A percentile compares a stretch with the other conserved stretches of the same genome.
Evolutionary conservation across 2,113 vertebrate genomes (phyloP).

Genomic region (Elaphurus davidianus): DNA sequence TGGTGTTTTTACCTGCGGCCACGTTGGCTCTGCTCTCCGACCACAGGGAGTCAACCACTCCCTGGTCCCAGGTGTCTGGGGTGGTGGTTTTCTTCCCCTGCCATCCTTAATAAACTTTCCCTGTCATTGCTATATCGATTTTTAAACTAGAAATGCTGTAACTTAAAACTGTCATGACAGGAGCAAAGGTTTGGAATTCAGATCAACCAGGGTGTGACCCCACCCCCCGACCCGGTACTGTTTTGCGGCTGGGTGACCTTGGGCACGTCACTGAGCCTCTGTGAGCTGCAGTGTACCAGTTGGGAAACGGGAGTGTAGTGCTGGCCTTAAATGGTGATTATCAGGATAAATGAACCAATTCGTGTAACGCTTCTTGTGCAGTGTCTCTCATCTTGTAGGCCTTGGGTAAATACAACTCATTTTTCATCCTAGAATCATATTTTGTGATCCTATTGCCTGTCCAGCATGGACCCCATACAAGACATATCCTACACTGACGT

Average conservation of each 20-base stretch:
- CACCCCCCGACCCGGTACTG: neutral
- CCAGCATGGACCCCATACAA: neutral
- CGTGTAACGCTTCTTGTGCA: neutral
- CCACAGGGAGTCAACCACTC: rapidly evolving
- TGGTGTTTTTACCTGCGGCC: rapidly evolving
- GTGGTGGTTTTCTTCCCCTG: neutral
- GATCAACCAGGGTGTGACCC: neutral
- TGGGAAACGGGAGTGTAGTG: neutral
- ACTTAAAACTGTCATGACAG: neutral
- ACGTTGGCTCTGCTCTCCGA: neutral
- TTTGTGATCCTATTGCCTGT: neutral
- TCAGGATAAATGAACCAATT: neutral
- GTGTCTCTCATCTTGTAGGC: neutral
- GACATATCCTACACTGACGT: no score
- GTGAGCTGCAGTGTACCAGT: neutral
- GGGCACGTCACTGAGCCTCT: neutral
- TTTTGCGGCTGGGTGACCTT: neutral
- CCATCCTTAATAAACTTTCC: neutral
- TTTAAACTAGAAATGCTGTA: neutral
- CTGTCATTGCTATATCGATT: neutral
- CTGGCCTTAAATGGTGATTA: neutral
- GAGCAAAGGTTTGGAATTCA: neutral
- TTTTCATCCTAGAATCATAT: neutral
- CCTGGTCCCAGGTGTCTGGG: neutral
- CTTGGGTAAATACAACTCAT: neutral